These are phyloP conservation scores for Cyphomyrus discorhynchus DNA, from an alignment of 2,113 vertebrate species.

Conservation along the genomic window DNA sequence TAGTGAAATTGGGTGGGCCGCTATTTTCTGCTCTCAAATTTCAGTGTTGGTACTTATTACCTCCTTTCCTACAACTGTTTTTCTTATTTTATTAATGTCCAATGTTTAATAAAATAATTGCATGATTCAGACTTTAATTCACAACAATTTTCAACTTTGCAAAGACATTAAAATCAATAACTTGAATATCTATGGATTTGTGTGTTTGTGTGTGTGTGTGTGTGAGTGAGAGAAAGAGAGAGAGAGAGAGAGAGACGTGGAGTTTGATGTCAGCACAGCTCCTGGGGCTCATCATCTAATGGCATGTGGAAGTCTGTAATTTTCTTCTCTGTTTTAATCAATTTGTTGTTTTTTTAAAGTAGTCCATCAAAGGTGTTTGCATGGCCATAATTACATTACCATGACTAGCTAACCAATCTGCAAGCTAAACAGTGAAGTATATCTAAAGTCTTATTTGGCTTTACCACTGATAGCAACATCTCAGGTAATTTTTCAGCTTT, in stretches of 20 bases:
- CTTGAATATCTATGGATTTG: not conserved
- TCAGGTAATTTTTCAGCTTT: not conserved
- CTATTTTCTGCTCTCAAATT: no score
- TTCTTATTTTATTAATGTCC: not conserved
- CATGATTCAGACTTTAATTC: not conserved
- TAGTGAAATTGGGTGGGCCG: no score
- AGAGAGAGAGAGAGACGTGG: no score
- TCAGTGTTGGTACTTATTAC: no score
- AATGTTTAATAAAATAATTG: not conserved
- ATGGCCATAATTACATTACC: not conserved
- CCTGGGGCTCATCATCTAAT: no score
- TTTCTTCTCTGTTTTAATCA: not conserved
- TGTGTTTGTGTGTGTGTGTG: not conserved
- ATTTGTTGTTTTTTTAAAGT: not conserved
- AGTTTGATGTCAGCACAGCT: no score
- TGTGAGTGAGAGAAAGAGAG: no score
- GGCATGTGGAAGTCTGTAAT: not conserved
- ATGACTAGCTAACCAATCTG: not conserved
- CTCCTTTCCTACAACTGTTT: not conserved
- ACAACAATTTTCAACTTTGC: not conserved
- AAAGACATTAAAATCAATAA: not conserved
- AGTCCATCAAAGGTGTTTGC: not conserved
- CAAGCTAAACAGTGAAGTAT: not conserved
- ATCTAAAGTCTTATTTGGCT: not conserved
- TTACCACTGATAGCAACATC: not conserved